phyloP scores from a whole-genome alignment of 2,797 vertebrate species.

The Platalea minor region DNA sequence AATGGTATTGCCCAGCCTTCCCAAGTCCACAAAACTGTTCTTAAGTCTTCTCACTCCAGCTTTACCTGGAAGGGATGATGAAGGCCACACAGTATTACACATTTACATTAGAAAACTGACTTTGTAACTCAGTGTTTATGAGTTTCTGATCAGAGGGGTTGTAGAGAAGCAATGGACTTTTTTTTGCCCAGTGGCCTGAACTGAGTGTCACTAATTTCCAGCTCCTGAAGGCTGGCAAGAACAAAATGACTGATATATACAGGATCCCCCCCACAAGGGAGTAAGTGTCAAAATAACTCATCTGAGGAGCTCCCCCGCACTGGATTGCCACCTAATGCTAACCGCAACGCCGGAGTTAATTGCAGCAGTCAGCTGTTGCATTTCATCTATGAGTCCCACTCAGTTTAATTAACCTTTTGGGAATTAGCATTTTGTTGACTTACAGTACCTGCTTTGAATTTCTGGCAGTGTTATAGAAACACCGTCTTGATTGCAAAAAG shows the following conservation, averaged over 20 bases:
- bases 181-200: not conserved
- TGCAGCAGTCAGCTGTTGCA: slow-evolving; percentile 5
- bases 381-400: not conserved
- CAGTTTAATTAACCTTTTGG: slow-evolving; percentile 57
- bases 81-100: not conserved
- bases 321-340: not conserved
- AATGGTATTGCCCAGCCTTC: not conserved
- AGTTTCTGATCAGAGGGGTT: not conserved
- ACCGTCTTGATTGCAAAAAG: not conserved
- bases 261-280: not conserved
- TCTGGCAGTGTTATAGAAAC: not conserved
- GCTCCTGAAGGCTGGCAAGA: not conserved
- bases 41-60: not conserved
- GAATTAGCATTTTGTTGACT: slow-evolving; percentile 40
- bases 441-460: slow-evolving; percentile 26
- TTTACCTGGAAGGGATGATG: not conserved
- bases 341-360: not conserved
- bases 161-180: not conserved
- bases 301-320: not conserved
- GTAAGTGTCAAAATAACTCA: not conserved
- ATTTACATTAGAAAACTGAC: not conserved
- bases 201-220: not conserved
- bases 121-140: not conserved
- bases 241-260: not conserved
- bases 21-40: not conserved